These are phyloP conservation scores for Taxidea taxus DNA, from an alignment of 2,113 vertebrate genomes.

Conservation along the genomic window DNA sequence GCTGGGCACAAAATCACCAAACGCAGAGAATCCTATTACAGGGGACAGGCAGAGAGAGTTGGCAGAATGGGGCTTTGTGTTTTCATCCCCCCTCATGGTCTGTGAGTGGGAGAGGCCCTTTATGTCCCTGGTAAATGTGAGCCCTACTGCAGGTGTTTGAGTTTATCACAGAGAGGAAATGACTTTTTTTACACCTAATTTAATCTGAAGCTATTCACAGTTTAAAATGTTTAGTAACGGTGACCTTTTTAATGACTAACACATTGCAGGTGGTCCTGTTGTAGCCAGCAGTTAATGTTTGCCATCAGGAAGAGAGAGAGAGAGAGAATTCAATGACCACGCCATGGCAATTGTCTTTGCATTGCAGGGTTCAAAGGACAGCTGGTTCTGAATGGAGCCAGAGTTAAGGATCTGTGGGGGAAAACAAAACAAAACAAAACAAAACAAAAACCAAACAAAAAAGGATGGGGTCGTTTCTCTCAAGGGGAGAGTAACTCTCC, in stretches of 20 bases:
- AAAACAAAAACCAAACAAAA: too few species aligned
- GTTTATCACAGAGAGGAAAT: constrained; percentile 98
- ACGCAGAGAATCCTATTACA: constrained; percentile 46
- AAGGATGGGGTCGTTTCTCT: constrained; percentile 24
- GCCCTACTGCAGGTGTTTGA: constrained; percentile 87
- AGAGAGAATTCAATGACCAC: constrained; percentile 78
- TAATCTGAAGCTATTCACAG: constrained; percentile 98
- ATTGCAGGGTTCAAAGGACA: constrained; percentile 81
- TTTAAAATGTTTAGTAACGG: constrained; percentile 94
- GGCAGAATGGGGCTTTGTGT: constrained; percentile 60
- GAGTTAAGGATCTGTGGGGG: constrained; percentile 62
- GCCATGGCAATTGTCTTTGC: constrained; percentile 74
- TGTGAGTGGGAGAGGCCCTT: constrained; percentile 73
- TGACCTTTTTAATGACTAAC: constrained; percentile 98
- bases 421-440: too few species aligned
- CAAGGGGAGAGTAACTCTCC: constrained; percentile 36
- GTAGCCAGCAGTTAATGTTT: constrained; percentile 80
- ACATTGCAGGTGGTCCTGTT: constrained; percentile 95
- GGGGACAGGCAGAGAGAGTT: constrained; percentile 60
- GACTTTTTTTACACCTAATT: constrained; percentile 99
- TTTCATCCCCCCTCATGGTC: constrained; percentile 56
- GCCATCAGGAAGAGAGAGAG: constrained; percentile 71
- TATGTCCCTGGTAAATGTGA: constrained; percentile 84
- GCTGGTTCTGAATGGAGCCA: constrained; percentile 73
- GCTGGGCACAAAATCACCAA: background rate